Percentiles rank a stretch among this genome's conserved stretches.
Conservation (phyloP, 2,888 invertebrate genomes). For the Axea sp. region DNA sequence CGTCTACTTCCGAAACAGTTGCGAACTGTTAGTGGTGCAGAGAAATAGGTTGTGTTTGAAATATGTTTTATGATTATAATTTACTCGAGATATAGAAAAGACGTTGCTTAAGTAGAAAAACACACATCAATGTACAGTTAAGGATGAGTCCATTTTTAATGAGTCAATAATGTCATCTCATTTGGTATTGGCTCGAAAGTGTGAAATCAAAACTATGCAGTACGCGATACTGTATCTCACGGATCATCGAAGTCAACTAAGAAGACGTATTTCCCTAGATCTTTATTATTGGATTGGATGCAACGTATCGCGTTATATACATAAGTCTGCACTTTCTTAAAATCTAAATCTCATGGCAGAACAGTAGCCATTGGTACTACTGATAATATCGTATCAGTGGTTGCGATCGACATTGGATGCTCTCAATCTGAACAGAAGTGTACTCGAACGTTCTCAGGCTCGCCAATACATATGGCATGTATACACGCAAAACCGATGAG, state of each 20-base stretch:
- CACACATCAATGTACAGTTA: no score
- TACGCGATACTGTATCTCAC: slow-evolving; percentile 14
- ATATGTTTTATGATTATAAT: no score
- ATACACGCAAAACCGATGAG: slow-evolving; percentile 59
- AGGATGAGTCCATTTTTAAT: no score
- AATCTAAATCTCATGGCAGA: slow-evolving; percentile 48
- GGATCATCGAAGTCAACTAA: slow-evolving; percentile 40
- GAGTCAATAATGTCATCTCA: no score
- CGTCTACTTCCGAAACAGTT: no score
- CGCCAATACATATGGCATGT: slow-evolving; percentile 46
- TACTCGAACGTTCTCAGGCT: slow-evolving; percentile 60
- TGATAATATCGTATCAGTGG: slow-evolving; percentile 61
- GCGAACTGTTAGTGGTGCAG: no score
- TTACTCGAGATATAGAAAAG: no score
- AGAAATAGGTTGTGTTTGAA: no score
- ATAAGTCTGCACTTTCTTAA: slow-evolving; percentile 36
- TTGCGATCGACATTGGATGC: slow-evolving; percentile 61
- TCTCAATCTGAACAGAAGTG: slow-evolving; percentile 54
- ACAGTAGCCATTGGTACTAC: slow-evolving; percentile 56
- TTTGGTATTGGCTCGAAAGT: no score
- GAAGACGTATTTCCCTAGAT: slow-evolving; percentile 45
- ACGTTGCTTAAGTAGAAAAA: no score
- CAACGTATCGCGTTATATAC: slow-evolving; percentile 23
- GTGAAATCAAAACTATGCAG: neutral
- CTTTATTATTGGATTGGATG: slow-evolving; percentile 53